A percentile compares a stretch with the other conserved stretches of the same genome.
Conservation (phyloP, 2,888 invertebrate species). For the Cephus spinipes region DNA sequence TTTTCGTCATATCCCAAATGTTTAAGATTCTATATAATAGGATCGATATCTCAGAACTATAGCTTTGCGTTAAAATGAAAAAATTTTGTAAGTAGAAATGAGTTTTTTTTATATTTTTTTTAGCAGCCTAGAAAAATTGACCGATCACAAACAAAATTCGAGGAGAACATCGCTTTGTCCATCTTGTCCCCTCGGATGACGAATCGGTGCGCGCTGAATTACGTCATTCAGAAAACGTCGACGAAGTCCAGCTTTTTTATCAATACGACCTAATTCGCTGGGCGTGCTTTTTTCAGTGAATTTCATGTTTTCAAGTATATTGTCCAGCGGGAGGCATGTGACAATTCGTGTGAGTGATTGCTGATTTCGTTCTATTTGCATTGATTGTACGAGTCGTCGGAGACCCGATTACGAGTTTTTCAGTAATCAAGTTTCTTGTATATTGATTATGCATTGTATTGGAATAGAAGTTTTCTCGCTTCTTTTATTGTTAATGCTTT, state of each 20-base stretch:
- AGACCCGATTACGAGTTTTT: too few relatives aligned
- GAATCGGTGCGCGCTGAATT: constrained; percentile 34
- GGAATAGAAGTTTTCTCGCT: too few relatives aligned
- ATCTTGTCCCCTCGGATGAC: constrained; percentile 47
- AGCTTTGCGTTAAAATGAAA: too few relatives aligned
- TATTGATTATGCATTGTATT: too few relatives aligned
- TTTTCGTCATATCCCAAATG: too few relatives aligned
- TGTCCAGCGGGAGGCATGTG: neutral
- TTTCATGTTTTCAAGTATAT: constrained; percentile 21
- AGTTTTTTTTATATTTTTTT: neutral
- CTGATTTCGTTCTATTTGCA: too few relatives aligned
- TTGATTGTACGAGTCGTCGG: too few relatives aligned
- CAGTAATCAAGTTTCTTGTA: too few relatives aligned
- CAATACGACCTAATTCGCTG: constrained; percentile 34
- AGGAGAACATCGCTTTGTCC: constrained; percentile 17
- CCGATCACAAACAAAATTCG: constrained; percentile 29
- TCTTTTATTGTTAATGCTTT: too few relatives aligned
- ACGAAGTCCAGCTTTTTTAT: constrained; percentile 20
- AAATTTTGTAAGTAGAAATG: too few relatives aligned
- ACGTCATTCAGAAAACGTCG: constrained; percentile 14
- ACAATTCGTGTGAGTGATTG: neutral
- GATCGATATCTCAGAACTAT: too few relatives aligned
- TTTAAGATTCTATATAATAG: too few relatives aligned
- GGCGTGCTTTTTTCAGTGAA: constrained; percentile 26
- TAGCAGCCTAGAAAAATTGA: constrained; percentile 14